Evolutionary conservation across 2,113 vertebrate genomes (phyloP).

Genomic region (Pionites leucogaster): DNA sequence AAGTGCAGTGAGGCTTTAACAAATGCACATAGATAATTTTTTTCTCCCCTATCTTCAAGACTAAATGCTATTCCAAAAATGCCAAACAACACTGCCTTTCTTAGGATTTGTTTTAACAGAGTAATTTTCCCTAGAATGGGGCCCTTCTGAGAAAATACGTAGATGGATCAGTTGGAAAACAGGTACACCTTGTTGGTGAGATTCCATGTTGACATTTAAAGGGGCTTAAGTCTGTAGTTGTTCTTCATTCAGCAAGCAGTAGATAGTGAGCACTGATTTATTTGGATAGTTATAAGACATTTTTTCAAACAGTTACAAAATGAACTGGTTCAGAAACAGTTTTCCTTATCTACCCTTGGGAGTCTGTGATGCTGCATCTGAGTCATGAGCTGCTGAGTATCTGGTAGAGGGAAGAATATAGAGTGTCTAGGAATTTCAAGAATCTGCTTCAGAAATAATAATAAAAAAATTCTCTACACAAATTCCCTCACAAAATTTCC

Average conservation of each 20-base stretch:
- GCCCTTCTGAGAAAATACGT: neutral
- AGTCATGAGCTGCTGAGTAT: neutral
- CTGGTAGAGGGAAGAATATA: neutral
- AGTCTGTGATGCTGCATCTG: neutral
- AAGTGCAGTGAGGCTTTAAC: neutral
- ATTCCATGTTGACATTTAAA: neutral
- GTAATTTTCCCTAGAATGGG: neutral
- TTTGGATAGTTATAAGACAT: neutral
- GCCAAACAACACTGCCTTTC: neutral
- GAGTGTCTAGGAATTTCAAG: neutral
- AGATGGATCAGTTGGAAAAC: neutral
- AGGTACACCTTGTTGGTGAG: neutral
- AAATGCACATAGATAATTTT: neutral
- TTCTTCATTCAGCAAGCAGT: neutral
- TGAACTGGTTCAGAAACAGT: neutral
- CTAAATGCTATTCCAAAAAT: neutral
- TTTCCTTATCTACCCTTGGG: neutral
- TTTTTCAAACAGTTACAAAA: neutral
- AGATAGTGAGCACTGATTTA: neutral
- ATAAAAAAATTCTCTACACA: neutral
- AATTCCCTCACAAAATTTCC: neutral
- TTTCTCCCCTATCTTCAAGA: neutral
- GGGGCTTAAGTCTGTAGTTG: neutral
- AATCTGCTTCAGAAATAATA: neutral
- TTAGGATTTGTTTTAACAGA: neutral